Conservation (phyloP, 1,140 invertebrate species). For the Lasaia peninsularis region DNA sequence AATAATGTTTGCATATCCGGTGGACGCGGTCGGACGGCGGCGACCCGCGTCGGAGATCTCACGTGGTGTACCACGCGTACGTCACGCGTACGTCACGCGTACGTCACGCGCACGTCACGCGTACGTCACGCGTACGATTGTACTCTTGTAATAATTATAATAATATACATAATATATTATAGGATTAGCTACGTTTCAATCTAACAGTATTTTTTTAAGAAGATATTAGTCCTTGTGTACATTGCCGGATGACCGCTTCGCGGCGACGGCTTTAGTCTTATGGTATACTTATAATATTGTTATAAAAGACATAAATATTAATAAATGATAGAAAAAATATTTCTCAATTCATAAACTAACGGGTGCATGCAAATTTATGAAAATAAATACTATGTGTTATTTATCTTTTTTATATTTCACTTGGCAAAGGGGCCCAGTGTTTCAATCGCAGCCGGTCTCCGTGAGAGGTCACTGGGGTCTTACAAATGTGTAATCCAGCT, state of each 20-base stretch:
- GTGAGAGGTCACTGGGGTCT: conserved; percentile 40
- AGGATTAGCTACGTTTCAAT: conserved; percentile 75
- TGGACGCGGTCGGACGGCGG: conserved; percentile 63
- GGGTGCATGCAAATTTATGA: conserved; percentile 73
- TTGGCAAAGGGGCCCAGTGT: conserved; percentile 61
- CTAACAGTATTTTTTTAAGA: conserved; percentile 77
- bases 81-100: no score
- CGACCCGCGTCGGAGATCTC: conserved; percentile 70
- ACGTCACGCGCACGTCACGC: no score
- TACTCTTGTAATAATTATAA: conserved; percentile 64
- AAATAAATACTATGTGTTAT: conserved; percentile 73
- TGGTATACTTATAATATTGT: conserved; percentile 71
- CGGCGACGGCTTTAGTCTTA: conserved; percentile 66
- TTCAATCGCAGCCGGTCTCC: conserved; percentile 60
- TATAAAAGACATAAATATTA: conserved; percentile 71
- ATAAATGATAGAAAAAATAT: conserved; percentile 73
- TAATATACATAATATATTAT: conserved; percentile 71
- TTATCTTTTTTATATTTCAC: conserved; percentile 76
- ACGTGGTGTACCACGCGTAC: conserved; percentile 73
- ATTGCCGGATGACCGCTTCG: conserved; percentile 57
- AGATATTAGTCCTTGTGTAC: conserved; percentile 76
- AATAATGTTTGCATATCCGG: conserved; percentile 70
- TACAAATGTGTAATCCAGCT: conserved; percentile 40
- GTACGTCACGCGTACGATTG: conserved; percentile 69
- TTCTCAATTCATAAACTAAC: conserved; percentile 74